These are phyloP conservation scores for Apodemia zela DNA, from an alignment of 2,888 invertebrate species.

Conservation along the genomic window DNA sequence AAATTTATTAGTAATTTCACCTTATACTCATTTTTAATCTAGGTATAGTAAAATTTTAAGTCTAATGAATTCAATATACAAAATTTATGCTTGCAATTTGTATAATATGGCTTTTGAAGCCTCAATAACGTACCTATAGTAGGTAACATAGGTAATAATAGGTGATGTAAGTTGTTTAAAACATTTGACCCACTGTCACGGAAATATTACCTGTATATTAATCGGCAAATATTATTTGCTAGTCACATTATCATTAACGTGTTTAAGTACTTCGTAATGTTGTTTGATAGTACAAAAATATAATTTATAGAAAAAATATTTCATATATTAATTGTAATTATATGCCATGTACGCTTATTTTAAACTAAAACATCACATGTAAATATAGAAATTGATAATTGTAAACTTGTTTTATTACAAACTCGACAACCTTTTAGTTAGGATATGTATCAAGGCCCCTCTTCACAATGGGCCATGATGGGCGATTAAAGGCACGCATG, in stretches of 20 bases:
- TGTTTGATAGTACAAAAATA: slow-evolving; percentile 79
- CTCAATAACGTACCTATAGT: slow-evolving; percentile 60
- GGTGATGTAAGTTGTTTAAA: slow-evolving; percentile 45
- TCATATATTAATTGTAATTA: slow-evolving; percentile 76
- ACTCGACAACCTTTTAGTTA: background rate
- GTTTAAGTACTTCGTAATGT: slow-evolving; percentile 73
- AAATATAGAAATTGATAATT: slow-evolving; percentile 78
- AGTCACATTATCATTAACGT: slow-evolving; percentile 74
- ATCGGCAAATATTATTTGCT: slow-evolving; percentile 76
- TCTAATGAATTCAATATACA: slow-evolving; percentile 50
- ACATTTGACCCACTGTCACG: slow-evolving; percentile 71
- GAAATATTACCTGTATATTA: slow-evolving; percentile 51
- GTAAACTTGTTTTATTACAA: slow-evolving; percentile 46
- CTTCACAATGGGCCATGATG: too few species aligned
- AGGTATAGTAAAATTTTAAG: slow-evolving; percentile 50
- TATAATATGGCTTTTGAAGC: slow-evolving; percentile 47
- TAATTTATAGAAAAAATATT: slow-evolving; percentile 75
- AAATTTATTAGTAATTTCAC: slow-evolving; percentile 42
- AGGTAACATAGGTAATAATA: slow-evolving; percentile 52
- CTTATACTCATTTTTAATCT: slow-evolving; percentile 65
- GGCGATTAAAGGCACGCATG: too few species aligned
- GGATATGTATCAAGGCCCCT: too few species aligned
- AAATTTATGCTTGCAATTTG: slow-evolving; percentile 52
- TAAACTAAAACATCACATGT: slow-evolving; percentile 79
- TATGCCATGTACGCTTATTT: slow-evolving; percentile 81